A percentile compares a stretch with the other conserved stretches of the same genome.
phyloP scores from a whole-genome alignment of 23 tunicate genomes.

The Aplidium turbinatum region DNA sequence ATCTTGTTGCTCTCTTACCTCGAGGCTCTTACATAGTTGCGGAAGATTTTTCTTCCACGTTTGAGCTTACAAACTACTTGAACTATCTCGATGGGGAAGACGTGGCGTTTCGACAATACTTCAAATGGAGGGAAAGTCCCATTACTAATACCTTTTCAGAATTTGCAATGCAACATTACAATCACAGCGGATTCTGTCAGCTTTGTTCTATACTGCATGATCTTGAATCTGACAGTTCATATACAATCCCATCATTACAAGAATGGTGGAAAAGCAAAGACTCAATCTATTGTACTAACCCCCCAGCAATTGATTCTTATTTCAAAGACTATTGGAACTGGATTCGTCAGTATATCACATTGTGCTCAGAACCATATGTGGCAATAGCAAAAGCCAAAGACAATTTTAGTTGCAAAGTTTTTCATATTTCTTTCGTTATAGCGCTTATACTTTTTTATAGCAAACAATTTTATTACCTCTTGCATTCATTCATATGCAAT shows the following conservation, averaged over 20 bases:
- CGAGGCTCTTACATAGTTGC: constrained; percentile 1
- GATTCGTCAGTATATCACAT: too few species aligned
- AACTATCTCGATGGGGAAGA: constrained; percentile 7
- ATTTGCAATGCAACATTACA: background rate
- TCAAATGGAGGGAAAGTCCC: constrained; percentile 8
- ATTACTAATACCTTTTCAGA: background rate
- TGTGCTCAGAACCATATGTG: too few species aligned
- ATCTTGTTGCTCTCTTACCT: constrained; percentile 1
- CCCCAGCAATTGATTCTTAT: too few species aligned
- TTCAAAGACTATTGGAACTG: too few species aligned
- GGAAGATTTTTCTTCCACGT: constrained; percentile 19
- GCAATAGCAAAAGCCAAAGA: too few species aligned
- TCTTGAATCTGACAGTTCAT: background rate
- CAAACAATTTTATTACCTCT: too few species aligned
- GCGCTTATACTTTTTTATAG: too few species aligned
- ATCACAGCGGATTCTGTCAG: constrained; percentile 7
- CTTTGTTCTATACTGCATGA: background rate
- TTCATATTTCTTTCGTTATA: too few species aligned
- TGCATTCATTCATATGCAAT: too few species aligned
- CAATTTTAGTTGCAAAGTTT: too few species aligned
- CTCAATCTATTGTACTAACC: constrained; percentile 2
- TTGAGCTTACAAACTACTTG: constrained; percentile 20
- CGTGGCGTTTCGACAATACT: constrained; percentile 5
- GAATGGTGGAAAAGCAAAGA: constrained; percentile 8
- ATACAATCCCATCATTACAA: constrained; percentile 5